These are phyloP conservation scores for Crocodylus rhombifer DNA, from an alignment of 2,797 vertebrate genomes.

Conservation along the genomic window DNA sequence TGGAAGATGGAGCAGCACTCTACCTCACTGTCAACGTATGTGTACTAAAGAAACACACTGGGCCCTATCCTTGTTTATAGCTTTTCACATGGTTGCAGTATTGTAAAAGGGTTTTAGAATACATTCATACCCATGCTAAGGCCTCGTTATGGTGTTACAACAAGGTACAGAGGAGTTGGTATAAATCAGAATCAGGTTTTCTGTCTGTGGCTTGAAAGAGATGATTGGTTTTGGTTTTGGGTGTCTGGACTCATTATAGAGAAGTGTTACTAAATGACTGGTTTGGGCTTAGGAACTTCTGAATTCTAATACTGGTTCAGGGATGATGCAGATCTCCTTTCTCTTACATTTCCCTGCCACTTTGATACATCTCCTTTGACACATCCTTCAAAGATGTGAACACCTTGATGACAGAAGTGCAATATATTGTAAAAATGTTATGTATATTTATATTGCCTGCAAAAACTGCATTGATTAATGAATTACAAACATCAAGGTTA, in stretches of 20 bases:
- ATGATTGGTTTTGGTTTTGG: not conserved
- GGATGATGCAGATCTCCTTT: conserved; percentile 44
- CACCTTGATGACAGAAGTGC: not conserved
- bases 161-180: not conserved
- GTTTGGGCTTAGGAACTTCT: not conserved
- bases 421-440: not conserved
- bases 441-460: not conserved
- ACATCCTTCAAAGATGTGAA: not conserved
- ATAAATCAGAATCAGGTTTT: not conserved
- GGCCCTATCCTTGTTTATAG: not conserved
- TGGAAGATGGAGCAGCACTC: conserved; percentile 84
- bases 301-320: conserved; percentile 30
- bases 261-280: conserved; percentile 10
- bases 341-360: conserved; percentile 1
- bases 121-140: not conserved
- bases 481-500: not conserved
- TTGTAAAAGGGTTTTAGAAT: not conserved
- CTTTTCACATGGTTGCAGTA: not conserved
- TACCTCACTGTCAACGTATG: conserved; percentile 88
- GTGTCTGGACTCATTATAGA: conserved; percentile 6
- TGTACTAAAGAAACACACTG: not conserved
- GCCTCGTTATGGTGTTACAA: not conserved
- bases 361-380: not conserved
- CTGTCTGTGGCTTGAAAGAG: not conserved
- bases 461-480: not conserved